Conservation (phyloP, 2,797 vertebrate species). For the Botia almorhae region DNA sequence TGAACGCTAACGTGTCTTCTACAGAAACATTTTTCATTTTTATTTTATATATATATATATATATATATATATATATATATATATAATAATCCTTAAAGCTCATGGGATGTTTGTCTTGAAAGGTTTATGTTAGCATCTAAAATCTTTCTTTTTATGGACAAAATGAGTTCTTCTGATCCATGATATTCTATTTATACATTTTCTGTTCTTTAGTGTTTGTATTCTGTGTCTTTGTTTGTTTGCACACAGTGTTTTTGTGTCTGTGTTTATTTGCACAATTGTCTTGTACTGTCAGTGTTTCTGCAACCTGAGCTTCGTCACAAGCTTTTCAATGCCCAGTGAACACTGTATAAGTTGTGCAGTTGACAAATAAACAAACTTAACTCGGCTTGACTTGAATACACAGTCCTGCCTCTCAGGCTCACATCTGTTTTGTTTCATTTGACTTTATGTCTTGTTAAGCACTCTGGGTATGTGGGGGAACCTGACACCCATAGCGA, state of each 20-base stretch:
- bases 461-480: slow-evolving; percentile 54
- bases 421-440: slow-evolving; percentile 62
- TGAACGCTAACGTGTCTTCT: too few relatives aligned
- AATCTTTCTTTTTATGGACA: neutral
- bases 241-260: neutral
- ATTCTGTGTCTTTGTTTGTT: neutral
- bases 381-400: neutral
- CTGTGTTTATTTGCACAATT: slow-evolving; percentile 17
- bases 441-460: slow-evolving; percentile 60
- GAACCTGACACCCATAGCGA: slow-evolving; percentile 44
- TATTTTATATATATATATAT: too few relatives aligned
- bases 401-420: slow-evolving; percentile 31
- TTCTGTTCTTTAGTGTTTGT: neutral
- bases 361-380: slow-evolving; percentile 38
- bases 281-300: slow-evolving; percentile 19
- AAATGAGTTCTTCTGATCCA: neutral
- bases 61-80: too few relatives aligned
- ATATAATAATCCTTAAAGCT: too few relatives aligned
- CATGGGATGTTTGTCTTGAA: too few relatives aligned
- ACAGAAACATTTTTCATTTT: too few relatives aligned
- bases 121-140: too few relatives aligned
- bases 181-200: neutral
- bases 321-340: neutral
- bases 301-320: neutral
- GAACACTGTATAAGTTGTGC: slow-evolving; percentile 14